Evolutionary conservation across 1,140 invertebrate species (phyloP), one percentile per base, ranked within the genome.

Genomic region (Drosophila parvula): DNA sequence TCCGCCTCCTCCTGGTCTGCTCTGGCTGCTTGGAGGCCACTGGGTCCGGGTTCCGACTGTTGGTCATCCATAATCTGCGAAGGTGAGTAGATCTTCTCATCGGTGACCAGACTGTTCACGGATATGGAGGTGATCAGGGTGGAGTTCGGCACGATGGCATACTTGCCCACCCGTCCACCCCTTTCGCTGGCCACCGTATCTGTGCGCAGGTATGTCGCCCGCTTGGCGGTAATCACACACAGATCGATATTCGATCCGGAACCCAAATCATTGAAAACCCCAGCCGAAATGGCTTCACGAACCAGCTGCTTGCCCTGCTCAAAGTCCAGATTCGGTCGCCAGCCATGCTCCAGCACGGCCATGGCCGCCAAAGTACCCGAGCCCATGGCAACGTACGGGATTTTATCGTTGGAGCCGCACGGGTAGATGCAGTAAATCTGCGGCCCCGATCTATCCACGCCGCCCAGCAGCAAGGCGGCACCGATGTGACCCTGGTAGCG

Each of bases 351-450:
- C 93, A 99, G 97, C 1, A 99, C 96, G 57, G 98, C 94, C 96
- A 99, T 99, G 41, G 99, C 99, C 76, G 98, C 98, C 79, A 99
- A 93, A 28, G 97, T 98, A 50, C 99, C 98, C 65, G 98, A 99
- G n/a, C 98, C 98, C 98, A 98, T 98, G 16, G 97, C 97, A 4
- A 96, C 95, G 93, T 97, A 99, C 6, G 97, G 98, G 4, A 98
- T 92, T 76, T 95, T 96, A 90, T 98, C 97, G 48, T 96, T 96
- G 28, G 98, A 99, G 40, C 99, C 99, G 93, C 99, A 98, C 38
- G 99, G 98, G 93, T 96, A 96, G 86, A 99, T 97, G 78, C 95
- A 96, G 89, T 97, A 98, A 16, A 99, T 93, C 92, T 98, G 96
- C 8, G 94, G 93, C 2, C 95, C 91, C 64, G 93, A 94, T 32